Conservation (phyloP, 2,113 vertebrate species). For the Trachemys scripta region DNA sequence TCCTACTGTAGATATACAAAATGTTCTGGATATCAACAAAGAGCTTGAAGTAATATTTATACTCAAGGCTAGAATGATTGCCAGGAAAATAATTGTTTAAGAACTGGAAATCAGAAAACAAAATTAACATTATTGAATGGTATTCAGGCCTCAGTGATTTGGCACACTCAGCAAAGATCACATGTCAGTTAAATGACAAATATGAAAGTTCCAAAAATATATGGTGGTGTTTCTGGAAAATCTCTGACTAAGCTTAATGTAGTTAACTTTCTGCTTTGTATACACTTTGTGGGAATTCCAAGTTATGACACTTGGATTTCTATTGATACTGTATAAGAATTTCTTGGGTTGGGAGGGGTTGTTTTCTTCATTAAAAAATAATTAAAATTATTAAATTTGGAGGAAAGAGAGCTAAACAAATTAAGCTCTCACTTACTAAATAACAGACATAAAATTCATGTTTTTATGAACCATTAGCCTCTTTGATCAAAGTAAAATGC, state of each 20-base stretch:
- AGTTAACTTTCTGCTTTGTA: neutral
- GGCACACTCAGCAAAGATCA: constrained; percentile 74
- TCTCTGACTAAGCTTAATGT: constrained; percentile 58
- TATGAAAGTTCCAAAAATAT: constrained; percentile 58
- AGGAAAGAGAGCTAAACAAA: constrained; percentile 31
- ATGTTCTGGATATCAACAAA: constrained; percentile 71
- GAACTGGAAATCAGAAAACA: constrained; percentile 69
- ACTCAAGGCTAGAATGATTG: constrained; percentile 73
- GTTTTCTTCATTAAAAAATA: constrained; percentile 35
- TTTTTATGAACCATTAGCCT: neutral
- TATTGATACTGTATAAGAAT: constrained; percentile 25
- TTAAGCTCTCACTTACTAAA: neutral
- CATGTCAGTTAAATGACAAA: constrained; percentile 73
- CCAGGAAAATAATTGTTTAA: constrained; percentile 71
- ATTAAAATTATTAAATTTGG: constrained; percentile 40
- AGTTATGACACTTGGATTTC: constrained; percentile 33
- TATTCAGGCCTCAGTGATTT: constrained; percentile 76
- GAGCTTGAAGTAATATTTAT: constrained; percentile 67
- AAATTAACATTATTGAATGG: constrained; percentile 74
- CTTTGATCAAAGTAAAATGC: constrained; percentile 32
- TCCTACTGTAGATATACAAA: constrained; percentile 65
- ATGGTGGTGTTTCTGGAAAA: constrained; percentile 66
- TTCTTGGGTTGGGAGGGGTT: neutral
- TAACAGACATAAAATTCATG: constrained; percentile 3
- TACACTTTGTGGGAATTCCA: constrained; percentile 69